Evolutionary conservation across 2,888 invertebrate genomes (phyloP).

Genomic region (Hydrotaea diabolus): DNA sequence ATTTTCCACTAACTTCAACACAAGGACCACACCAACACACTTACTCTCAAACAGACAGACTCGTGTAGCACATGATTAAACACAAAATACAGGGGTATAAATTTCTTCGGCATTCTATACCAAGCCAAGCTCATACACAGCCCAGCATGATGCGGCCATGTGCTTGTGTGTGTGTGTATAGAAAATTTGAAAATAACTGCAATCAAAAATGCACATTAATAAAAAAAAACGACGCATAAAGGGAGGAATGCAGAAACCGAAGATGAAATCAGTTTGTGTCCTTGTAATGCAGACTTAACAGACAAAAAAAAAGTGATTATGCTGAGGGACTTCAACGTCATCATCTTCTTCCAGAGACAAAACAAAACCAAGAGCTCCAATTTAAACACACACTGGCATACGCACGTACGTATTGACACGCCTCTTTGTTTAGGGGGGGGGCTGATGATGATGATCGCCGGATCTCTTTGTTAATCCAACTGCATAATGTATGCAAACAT

Average conservation of each 20-base stretch:
- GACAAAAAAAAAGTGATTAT: constrained; percentile 21
- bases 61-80: constrained; percentile 32
- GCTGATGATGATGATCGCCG: constrained; percentile 5
- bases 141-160: no score
- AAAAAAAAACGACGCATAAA: constrained; percentile 16
- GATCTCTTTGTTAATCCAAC: constrained; percentile 71
- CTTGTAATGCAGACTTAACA: constrained; percentile 48
- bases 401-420: neutral
- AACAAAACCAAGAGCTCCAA: no score
- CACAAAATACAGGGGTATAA: constrained; percentile 14
- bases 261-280: constrained; percentile 40
- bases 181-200: constrained; percentile 44
- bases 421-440: neutral
- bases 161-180: neutral
- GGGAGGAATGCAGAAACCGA: neutral
- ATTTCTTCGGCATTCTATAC: constrained; percentile 6
- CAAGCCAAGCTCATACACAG: neutral
- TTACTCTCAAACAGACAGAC: neutral
- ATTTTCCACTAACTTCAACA: constrained; percentile 23
- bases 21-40: constrained; percentile 7
- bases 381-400: neutral
- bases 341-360: neutral
- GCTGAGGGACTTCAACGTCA: constrained; percentile 16
- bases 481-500: constrained; percentile 78
- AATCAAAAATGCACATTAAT: constrained; percentile 48